Evolutionary conservation across 2,888 invertebrate species (phyloP), one percentile per base, ranked within the genome.

Genomic region (Orchesellides sinensis): DNA sequence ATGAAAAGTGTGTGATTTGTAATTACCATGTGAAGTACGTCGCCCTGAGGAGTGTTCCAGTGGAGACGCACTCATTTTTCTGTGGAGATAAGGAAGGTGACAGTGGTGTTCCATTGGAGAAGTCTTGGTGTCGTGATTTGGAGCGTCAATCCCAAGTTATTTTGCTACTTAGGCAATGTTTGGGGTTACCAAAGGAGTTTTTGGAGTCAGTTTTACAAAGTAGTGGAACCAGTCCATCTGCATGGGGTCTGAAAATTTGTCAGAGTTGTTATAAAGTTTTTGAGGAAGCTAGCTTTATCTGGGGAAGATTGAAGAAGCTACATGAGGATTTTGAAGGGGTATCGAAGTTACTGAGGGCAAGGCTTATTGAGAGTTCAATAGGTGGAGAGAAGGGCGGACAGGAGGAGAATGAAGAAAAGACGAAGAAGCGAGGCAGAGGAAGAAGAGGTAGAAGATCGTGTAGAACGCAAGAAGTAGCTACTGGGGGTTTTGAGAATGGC

Each of bases 211-310:
- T 56, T 21, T 59, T 77, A 12, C 19, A 32, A 45, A 32, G 19
- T 0, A 68, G 45, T 1, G 75, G 66, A 29, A 54, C 23, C 21
- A 32, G 47, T 47, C 68, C 68, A 2, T 23, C 72, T 2, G 17
- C 23, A 0, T 77, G 66, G 77, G 23, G 59, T 6, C 21, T 77
- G 1, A 56, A 32, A 21, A 47, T 77, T 10, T 77, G 77, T 32
- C 12, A 19, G 0, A 21, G 56, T 6, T 77, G 77, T 25, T 17
- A 23, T 6, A 66, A 68, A 32, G 49, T 35, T 19, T 56, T 68
- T 19, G 68, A 68, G 19, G 77, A 77, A 14, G 59, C 77, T n/a
- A 27, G 45, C 12, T 77, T 77, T 77, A 68, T 77, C 6, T 77
- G 66, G 54, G 25, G 12, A 1, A 56, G 77, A 32, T 4, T 77